phyloP scores from a whole-genome alignment of 2,797 vertebrate species.

The Myoxocephalus aenaeus region DNA sequence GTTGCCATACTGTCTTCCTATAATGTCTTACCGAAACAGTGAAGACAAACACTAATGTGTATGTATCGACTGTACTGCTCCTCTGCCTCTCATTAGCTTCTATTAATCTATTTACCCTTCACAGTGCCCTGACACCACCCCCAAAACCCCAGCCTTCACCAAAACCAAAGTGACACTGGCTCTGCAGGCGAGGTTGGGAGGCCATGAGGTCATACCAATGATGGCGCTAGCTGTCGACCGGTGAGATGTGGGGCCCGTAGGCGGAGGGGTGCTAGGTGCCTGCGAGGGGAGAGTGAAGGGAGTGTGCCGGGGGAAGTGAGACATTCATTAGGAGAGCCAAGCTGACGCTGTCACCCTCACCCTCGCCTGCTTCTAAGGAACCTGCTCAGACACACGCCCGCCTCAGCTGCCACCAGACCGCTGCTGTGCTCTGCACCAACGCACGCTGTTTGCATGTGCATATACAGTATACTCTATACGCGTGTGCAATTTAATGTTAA shows the following conservation, averaged over 20 bases:
- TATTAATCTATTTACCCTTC: conserved; percentile 86
- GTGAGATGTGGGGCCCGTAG: conserved; percentile 76
- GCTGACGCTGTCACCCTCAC: conserved; percentile 84
- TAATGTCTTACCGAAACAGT: conserved; percentile 17
- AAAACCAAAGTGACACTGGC: conserved; percentile 85
- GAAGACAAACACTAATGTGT: conserved; percentile 31
- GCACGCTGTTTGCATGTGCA: conserved; percentile 60
- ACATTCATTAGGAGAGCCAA: conserved; percentile 89
- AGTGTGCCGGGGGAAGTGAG: conserved; percentile 83
- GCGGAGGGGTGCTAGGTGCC: conserved; percentile 78
- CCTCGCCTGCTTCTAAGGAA: conserved; percentile 79
- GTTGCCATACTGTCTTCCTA: not conserved
- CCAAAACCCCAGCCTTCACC: conserved; percentile 64
- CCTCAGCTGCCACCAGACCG: conserved; percentile 72
- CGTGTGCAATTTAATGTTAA: conserved; percentile 68
- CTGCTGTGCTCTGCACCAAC: conserved; percentile 57
- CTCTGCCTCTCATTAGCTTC: conserved; percentile 82
- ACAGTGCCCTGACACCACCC: conserved; percentile 79
- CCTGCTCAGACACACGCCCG: conserved; percentile 75
- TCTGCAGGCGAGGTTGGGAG: conserved; percentile 80
- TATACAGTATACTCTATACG: conserved; percentile 39
- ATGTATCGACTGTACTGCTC: conserved; percentile 45
- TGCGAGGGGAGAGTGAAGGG: conserved; percentile 77
- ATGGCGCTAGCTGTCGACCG: conserved; percentile 83
- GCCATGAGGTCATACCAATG: conserved; percentile 82